Percentiles rank a stretch among this genome's conserved stretches.
phyloP scores from a whole-genome alignment of 92 coral and sea anemone genomes.

The Porites rus region DNA sequence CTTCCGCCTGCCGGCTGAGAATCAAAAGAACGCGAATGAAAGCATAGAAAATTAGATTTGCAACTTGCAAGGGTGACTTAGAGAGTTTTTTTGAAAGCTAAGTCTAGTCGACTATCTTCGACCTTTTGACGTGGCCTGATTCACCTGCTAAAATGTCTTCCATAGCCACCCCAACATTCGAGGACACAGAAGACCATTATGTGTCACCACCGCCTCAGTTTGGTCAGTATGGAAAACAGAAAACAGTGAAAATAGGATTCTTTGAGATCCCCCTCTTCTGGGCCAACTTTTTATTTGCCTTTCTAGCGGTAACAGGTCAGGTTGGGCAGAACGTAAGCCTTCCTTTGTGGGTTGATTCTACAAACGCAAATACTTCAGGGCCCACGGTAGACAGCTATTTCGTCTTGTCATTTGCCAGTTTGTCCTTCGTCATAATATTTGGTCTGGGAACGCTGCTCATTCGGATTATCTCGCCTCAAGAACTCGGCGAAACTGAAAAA shows the following conservation, averaged over 20 bases:
- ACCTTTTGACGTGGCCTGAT: neutral
- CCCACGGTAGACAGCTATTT: conserved; percentile 79
- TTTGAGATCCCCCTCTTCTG: conserved; percentile 50
- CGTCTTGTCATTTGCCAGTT: conserved; percentile 74
- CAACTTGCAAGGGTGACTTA: neutral
- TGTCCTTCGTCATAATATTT: conserved; percentile 78
- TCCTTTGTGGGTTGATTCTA: conserved; percentile 90
- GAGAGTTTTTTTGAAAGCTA: neutral
- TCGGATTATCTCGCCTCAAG: conserved; percentile 49
- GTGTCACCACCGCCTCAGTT: neutral
- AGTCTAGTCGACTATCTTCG: neutral
- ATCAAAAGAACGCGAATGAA: no score
- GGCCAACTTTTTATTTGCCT: conserved; percentile 77
- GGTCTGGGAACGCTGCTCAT: conserved; percentile 60
- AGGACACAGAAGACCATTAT: neutral
- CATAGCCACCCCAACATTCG: neutral
- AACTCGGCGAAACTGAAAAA: conserved; percentile 75
- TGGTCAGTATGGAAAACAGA: conserved; percentile 9
- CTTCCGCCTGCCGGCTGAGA: no score
- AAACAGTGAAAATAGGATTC: conserved; percentile 53
- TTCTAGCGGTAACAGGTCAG: conserved; percentile 68
- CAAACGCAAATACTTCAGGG: conserved; percentile 40
- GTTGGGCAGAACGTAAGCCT: conserved; percentile 77
- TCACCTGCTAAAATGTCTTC: neutral
- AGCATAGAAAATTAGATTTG: neutral